phyloP scores from a whole-genome alignment of 2,888 invertebrate genomes.

The Nipponacmea schrenckii region DNA sequence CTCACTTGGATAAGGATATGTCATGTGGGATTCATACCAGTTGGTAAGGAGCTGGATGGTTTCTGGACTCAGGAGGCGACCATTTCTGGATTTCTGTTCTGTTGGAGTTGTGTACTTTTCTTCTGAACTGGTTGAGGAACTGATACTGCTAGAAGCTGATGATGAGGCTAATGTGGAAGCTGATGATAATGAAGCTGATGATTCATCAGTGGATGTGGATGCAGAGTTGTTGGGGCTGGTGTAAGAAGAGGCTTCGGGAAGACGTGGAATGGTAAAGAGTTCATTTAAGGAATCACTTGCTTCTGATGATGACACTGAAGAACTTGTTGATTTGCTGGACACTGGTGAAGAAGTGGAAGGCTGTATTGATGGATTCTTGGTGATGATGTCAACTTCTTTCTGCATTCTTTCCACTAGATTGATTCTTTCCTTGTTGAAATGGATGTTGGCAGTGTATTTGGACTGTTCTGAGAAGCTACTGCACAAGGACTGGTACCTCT shows the following conservation, averaged over 20 bases:
- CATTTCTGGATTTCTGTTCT: not conserved
- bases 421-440: slow-evolving; percentile 44
- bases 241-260: not conserved
- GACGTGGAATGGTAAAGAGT: not conserved
- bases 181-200: not conserved
- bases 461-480: slow-evolving; percentile 32
- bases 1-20: slow-evolving; percentile 58
- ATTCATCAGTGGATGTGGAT: not conserved
- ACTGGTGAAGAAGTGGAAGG: not conserved
- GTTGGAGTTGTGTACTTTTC: not conserved
- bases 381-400: slow-evolving; percentile 3
- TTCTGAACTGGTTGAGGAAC: not conserved
- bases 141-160: not conserved
- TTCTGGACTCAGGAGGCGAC: slow-evolving; percentile 34
- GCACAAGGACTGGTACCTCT: slow-evolving; percentile 44
- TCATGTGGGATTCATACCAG: slow-evolving; percentile 54
- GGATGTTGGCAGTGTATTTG: slow-evolving; percentile 39
- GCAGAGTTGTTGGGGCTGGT: not conserved
- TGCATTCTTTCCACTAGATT: slow-evolving; percentile 24
- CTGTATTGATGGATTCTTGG: not conserved
- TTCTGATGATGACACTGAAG: slow-evolving; percentile 3
- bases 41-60: slow-evolving; percentile 39
- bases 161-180: not conserved
- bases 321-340: not conserved
- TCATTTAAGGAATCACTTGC: not conserved